phyloP scores from a whole-genome alignment of 2,797 vertebrate species.

The Microctenopoma stevenorrisi region DNA sequence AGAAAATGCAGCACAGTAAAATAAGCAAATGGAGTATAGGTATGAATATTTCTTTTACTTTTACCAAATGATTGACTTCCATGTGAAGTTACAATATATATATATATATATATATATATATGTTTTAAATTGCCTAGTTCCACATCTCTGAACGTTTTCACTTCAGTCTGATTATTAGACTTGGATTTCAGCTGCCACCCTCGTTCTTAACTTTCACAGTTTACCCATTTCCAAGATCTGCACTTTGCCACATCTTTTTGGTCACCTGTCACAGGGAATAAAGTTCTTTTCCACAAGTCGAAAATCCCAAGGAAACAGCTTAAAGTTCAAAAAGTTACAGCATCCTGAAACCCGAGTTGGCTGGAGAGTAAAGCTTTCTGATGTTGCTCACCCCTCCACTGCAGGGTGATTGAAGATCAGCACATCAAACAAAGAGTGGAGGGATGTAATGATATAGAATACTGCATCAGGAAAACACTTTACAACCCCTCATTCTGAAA shows the following conservation, averaged over 20 bases:
- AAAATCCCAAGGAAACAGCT: conserved; percentile 65
- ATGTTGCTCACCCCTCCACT: conserved; percentile 55
- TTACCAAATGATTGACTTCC: too few species aligned
- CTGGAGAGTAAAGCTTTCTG: conserved; percentile 47
- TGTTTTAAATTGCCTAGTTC: background rate
- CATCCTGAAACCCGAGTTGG: conserved; percentile 72
- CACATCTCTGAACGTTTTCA: background rate
- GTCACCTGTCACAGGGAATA: conserved; percentile 71
- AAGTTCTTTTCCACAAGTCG: conserved; percentile 45
- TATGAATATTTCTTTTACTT: too few species aligned
- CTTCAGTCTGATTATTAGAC: conserved; percentile 3
- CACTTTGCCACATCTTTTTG: conserved; percentile 42
- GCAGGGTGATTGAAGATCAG: conserved; percentile 65
- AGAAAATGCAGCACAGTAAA: too few species aligned
- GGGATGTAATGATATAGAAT: conserved; percentile 59
- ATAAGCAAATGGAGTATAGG: too few species aligned
- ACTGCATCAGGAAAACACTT: conserved; percentile 66
- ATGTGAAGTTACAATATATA: too few species aligned
- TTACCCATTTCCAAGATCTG: conserved; percentile 29
- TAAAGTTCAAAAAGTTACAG: conserved; percentile 70
- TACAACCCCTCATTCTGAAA: conserved; percentile 47
- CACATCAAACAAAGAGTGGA: conserved; percentile 65
- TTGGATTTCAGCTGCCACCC: background rate
- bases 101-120: too few species aligned
- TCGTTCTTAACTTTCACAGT: conserved; percentile 44